These are phyloP conservation scores for Cephus pygmeus DNA, from an alignment of 2,888 invertebrate species.

Conservation along the genomic window DNA sequence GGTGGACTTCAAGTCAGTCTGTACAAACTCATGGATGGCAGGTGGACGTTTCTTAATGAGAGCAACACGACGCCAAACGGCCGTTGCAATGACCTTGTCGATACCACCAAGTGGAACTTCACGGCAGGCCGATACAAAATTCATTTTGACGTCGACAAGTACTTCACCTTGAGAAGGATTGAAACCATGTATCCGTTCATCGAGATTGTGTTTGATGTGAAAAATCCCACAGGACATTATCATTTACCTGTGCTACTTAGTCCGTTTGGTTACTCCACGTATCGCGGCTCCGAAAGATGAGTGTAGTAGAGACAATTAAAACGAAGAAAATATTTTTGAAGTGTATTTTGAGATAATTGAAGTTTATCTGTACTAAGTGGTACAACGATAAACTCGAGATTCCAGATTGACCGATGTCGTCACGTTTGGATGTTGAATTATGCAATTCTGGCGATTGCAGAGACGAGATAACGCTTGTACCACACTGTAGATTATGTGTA, in stretches of 20 bases:
- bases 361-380: neutral
- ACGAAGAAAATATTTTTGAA: neutral
- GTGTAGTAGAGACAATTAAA: neutral
- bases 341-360: neutral
- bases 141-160: constrained; percentile 78
- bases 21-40: constrained; percentile 73
- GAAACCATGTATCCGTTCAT: constrained; percentile 81
- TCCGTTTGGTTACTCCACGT: constrained; percentile 83
- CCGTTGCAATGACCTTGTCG: constrained; percentile 73
- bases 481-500: neutral
- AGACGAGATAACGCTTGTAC: neutral
- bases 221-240: constrained; percentile 74
- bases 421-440: neutral
- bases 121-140: constrained; percentile 79
- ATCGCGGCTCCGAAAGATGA: constrained; percentile 73
- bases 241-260: constrained; percentile 82
- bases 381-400: neutral
- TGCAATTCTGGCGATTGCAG: neutral
- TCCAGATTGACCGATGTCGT: neutral
- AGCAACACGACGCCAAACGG: constrained; percentile 75
- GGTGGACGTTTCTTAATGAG: constrained; percentile 76
- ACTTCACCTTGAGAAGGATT: constrained; percentile 72
- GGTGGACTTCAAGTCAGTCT: constrained; percentile 75
- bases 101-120: constrained; percentile 69
- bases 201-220: constrained; percentile 80